phyloP scores from a whole-genome alignment of 2,888 invertebrate species.

The Hyles lineata region DNA sequence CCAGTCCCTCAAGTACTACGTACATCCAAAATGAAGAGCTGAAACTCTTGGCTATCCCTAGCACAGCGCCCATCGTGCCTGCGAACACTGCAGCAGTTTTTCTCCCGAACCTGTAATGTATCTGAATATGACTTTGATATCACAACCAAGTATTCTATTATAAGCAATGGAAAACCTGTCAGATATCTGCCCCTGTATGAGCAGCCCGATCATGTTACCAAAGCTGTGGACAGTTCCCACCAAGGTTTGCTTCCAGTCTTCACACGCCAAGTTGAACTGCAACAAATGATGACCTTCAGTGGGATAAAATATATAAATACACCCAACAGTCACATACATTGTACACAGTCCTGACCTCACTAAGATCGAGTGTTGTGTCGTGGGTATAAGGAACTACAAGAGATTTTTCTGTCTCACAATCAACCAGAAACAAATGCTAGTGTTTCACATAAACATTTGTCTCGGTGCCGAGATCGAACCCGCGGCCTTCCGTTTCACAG shows the following conservation, averaged over 20 bases:
- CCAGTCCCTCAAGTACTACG: conserved; percentile 66
- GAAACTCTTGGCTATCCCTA: conserved; percentile 73
- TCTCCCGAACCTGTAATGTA: conserved; percentile 64
- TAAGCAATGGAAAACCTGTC: conserved; percentile 61
- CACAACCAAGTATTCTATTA: background rate
- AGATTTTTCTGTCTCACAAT: too few relatives aligned
- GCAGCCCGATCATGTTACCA: conserved; percentile 74
- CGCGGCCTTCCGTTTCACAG: too few relatives aligned
- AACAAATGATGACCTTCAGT: conserved; percentile 31
- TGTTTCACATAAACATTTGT: too few relatives aligned
- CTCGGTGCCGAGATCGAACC: too few relatives aligned
- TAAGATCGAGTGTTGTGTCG: too few relatives aligned
- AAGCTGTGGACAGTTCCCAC: conserved; percentile 76
- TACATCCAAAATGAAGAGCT: conserved; percentile 69
- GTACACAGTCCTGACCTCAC: too few relatives aligned
- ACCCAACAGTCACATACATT: too few relatives aligned
- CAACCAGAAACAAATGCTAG: too few relatives aligned
- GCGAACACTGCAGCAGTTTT: conserved; percentile 77
- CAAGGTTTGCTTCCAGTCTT: conserved; percentile 77
- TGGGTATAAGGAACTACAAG: too few relatives aligned
- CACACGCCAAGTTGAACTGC: conserved; percentile 73
- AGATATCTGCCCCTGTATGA: conserved; percentile 76
- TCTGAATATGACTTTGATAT: too few relatives aligned
- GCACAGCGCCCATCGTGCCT: conserved; percentile 71
- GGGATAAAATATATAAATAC: too few relatives aligned